phyloP scores from a whole-genome alignment of 2,113 vertebrate genomes.

The Saccopteryx leptura region DNA sequence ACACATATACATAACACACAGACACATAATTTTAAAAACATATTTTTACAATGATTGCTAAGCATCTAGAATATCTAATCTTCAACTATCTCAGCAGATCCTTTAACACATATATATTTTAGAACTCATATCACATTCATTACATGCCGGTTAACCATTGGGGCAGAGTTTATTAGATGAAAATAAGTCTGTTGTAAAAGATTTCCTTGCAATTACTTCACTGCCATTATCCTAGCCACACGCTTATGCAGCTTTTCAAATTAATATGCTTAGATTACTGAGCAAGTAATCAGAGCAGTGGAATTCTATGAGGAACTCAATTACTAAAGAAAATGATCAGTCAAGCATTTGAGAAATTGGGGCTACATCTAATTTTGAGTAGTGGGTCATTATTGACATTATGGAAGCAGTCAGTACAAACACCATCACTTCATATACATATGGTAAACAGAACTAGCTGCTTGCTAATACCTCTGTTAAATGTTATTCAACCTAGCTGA shows the following conservation, averaged over 20 bases:
- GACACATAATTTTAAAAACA: constrained; percentile 40
- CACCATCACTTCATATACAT: constrained; percentile 24
- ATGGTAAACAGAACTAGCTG: constrained; percentile 42
- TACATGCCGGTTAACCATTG: constrained; percentile 73
- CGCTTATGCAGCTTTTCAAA: constrained; percentile 88
- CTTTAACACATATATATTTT: constrained; percentile 76
- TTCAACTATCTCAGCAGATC: constrained; percentile 73
- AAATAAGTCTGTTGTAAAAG: constrained; percentile 90
- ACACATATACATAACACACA: neutral
- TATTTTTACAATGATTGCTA: neutral
- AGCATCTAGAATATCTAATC: constrained; percentile 59
- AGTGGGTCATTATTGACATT: constrained; percentile 86
- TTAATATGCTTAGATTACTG: constrained; percentile 88
- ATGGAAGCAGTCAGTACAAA: constrained; percentile 78
- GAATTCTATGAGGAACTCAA: constrained; percentile 88
- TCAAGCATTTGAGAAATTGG: constrained; percentile 86
- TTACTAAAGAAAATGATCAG: constrained; percentile 89
- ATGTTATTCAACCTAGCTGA: constrained; percentile 8
- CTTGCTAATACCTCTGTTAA: constrained; percentile 47
- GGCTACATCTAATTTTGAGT: constrained; percentile 87
- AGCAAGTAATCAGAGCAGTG: constrained; percentile 86
- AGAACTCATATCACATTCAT: constrained; percentile 87
- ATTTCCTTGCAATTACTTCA: constrained; percentile 89
- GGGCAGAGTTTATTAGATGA: constrained; percentile 90
- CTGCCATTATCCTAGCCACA: constrained; percentile 86